Evolutionary conservation across 1,140 invertebrate genomes (phyloP).

Genomic region (Lucilia cuprina): DNA sequence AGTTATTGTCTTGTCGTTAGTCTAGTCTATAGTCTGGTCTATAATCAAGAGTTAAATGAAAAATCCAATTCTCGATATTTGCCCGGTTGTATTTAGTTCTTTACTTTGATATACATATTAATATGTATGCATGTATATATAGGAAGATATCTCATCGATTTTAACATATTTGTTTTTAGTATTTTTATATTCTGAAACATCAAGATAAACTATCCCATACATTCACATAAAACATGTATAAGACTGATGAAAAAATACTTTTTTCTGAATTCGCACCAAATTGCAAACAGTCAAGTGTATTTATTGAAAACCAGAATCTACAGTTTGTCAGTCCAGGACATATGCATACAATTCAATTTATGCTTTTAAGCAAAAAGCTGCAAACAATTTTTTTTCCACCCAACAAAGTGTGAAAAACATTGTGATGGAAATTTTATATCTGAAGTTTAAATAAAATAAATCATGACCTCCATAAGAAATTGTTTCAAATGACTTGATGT

Average conservation of each 20-base stretch:
- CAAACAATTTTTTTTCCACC: neutral
- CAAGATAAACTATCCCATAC: neutral
- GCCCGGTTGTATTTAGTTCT: too few species aligned
- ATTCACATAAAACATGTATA: neutral
- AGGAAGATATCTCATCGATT: too few species aligned
- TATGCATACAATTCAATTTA: neutral
- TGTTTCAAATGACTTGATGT: neutral
- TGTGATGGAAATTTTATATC: neutral
- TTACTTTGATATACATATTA: too few species aligned
- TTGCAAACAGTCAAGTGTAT: neutral
- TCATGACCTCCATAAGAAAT: neutral
- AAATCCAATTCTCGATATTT: too few species aligned
- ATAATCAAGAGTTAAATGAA: too few species aligned
- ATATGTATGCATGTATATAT: too few species aligned
- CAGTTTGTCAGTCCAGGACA: neutral
- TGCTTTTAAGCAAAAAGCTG: neutral
- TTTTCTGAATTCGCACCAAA: neutral
- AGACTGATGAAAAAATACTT: neutral
- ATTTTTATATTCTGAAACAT: neutral
- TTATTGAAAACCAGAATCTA: neutral
- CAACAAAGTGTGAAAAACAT: constrained; percentile 1
- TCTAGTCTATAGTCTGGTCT: too few species aligned
- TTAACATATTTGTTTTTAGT: neutral
- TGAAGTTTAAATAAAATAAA: neutral
- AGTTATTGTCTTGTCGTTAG: too few species aligned